Evolutionary conservation across 2,888 invertebrate genomes (phyloP), one percentile per base, ranked within the genome.

Genomic region (Synanthedon myopaeformis): DNA sequence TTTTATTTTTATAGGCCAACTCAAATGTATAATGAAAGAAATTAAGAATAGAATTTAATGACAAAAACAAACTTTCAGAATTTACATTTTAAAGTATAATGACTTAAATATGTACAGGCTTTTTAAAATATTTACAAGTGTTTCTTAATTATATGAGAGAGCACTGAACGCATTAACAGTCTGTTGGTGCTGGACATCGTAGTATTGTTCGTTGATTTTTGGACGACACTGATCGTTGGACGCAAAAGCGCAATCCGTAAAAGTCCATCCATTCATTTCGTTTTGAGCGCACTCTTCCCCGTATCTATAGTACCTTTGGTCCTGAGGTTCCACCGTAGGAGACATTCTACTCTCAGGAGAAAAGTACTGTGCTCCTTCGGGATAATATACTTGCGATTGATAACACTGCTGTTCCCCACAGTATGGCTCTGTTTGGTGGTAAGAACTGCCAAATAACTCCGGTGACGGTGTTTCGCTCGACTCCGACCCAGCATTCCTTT

Each of bases 391-490:
- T 61, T 84, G 83, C 1, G 76, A 72, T 2, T 73, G 63, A 58
- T 82, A 85, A 3, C 67, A 54, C 55, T 82, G 79, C 55, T 82
- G 85, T 8, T 86, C 85, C 35, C 35, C 35, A 59, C 83, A 82
- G 57, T 82, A 86, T 1, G 73, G 64, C 41, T 85, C 83, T 0
- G 79, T 68, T 54, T 83, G 84, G 53, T 81, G 85, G 61, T 84
- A 85, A 8, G 76, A 66, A 56, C 65, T 69, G 49, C 82, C 72
- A 53, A 89, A 82, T 23, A 89, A 76, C 63, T 90, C 91, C 0
- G 90, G 91, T 0, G 90, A 90, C 3, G 90, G 84, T 1, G 88
- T 81, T 56, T 90, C 90, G 58, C 90, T 90, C 3, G 85, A 83
- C 51, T 88, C 86, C 0, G 84, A 83, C 8, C 82, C 79, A 17